Base-by-base conservation (phyloP, 2,888 invertebrate species). In the Xanthostigma xanthostigma region DNA sequence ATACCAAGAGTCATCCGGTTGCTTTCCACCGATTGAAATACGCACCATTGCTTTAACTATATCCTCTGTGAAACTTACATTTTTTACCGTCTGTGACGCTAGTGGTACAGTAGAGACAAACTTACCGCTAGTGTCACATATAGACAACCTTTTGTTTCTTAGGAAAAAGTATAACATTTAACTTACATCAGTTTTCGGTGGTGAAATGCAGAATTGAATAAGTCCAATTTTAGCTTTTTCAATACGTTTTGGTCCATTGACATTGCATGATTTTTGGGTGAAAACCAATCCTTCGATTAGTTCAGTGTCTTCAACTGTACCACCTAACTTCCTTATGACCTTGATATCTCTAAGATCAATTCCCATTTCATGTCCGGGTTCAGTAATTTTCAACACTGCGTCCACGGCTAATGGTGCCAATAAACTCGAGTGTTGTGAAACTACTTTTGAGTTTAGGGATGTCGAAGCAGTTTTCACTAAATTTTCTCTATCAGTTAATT, bases 131-230 rank as follows among this genome's bases (percentile, higher is more conserved):
- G 11, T 41, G 42, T 2, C 13, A 14, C 38, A 36, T 4, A 41
- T 12, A 12, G 27, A 9, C 3, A 33, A 45, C 41, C 1, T 27
- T 27, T 27, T 27, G 27, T 27, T 27, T 27, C 17, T 17, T 4
- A 17, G 17, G 17, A 17, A 17, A 17, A 17, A 27, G 27, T 27
- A 27, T 5, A 27, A 27, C 14, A 35, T 37, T 13, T 39, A 45
- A 70, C 79, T 76, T 65, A 88, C 88, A 69, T 99, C 97, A 49
- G 98, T 98, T 72, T 99, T 99, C 8, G 98, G 98, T 46, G 98
- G 92, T 11, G 98, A 98, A 66, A 99, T 91, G 66, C 98, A 99
- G 70, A 99, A 99, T 68, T 99, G 98, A 56, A 99, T 97, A 12
- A 99, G 79, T 51, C 90, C 98, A 67, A 99, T 93, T 71, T 95